phyloP scores from a whole-genome alignment of 2,888 invertebrate genomes.

The Ochropleura plecta region DNA sequence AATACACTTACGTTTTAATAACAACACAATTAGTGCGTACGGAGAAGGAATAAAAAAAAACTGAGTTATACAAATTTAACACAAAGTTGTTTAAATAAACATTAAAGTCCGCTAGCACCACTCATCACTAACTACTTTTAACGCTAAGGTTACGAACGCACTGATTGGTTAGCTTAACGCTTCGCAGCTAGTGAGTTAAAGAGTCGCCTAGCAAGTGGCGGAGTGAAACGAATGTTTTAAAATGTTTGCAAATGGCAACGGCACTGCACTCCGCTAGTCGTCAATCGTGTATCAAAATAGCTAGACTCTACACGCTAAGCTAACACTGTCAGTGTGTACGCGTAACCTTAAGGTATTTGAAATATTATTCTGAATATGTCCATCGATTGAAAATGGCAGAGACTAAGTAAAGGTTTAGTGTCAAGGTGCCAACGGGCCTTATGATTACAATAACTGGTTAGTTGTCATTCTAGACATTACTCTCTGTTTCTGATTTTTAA shows the following conservation, averaged over 20 bases:
- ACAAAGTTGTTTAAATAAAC: not conserved
- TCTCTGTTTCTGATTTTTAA: too few species aligned
- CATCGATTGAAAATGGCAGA: not conserved
- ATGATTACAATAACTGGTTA: not conserved
- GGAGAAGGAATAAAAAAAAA: conserved; percentile 26
- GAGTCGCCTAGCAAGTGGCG: too few species aligned
- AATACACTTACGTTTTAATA: conserved; percentile 74
- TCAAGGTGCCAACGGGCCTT: not conserved
- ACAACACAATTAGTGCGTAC: conserved; percentile 71
- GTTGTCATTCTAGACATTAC: not conserved
- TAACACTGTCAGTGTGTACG: too few species aligned
- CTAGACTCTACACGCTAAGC: too few species aligned
- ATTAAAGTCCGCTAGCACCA: not conserved
- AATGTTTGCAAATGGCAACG: too few species aligned
- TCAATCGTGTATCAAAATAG: too few species aligned
- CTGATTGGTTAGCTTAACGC: too few species aligned
- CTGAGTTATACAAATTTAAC: not conserved
- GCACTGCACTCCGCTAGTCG: too few species aligned
- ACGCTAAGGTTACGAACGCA: not conserved
- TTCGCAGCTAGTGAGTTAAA: too few species aligned
- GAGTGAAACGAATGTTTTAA: too few species aligned
- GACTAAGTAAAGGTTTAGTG: not conserved
- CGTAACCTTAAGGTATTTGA: not conserved
- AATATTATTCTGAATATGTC: not conserved
- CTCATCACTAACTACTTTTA: not conserved